Percentiles rank a stretch among this genome's conserved stretches.
Conservation (phyloP, 2,888 invertebrate species). For the Luffia ferchaultella region DNA sequence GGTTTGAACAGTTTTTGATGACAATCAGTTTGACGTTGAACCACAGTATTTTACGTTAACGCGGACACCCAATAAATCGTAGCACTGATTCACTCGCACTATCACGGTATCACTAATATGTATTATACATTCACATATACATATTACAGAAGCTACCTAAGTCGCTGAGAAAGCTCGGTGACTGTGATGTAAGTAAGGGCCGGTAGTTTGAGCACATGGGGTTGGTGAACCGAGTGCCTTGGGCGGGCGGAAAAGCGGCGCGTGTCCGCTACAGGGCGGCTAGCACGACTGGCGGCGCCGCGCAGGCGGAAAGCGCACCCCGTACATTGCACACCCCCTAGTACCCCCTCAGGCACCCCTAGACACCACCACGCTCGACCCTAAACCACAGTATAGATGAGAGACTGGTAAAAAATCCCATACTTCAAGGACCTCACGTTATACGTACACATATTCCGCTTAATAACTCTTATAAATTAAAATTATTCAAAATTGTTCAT, state of each 20-base stretch:
- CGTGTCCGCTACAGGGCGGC: constrained; percentile 6
- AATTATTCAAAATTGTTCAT: too few relatives aligned
- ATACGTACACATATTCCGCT: too few relatives aligned
- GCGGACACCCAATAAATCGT: not conserved
- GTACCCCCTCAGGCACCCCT: constrained; percentile 36
- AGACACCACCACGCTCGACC: too few relatives aligned
- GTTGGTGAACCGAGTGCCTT: constrained; percentile 13
- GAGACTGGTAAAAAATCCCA: too few relatives aligned
- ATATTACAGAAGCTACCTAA: too few relatives aligned
- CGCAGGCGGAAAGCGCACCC: constrained; percentile 9
- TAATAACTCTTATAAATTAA: too few relatives aligned
- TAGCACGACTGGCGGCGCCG: constrained; percentile 18
- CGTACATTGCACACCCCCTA: not conserved
- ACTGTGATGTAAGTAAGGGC: constrained; percentile 2
- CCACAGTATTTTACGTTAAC: not conserved
- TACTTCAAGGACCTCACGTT: too few relatives aligned
- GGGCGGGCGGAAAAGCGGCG: constrained; percentile 17
- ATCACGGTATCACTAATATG: not conserved
- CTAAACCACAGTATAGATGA: too few relatives aligned
- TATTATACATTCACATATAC: too few relatives aligned
- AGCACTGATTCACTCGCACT: not conserved
- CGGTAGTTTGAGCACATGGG: constrained; percentile 2
- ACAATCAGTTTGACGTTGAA: not conserved
- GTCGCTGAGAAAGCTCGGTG: constrained; percentile 1
- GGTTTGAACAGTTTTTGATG: not conserved